Evolutionary conservation across 2,888 invertebrate species (phyloP), one percentile per base, ranked within the genome.

Genomic region (Alcis repandata): DNA sequence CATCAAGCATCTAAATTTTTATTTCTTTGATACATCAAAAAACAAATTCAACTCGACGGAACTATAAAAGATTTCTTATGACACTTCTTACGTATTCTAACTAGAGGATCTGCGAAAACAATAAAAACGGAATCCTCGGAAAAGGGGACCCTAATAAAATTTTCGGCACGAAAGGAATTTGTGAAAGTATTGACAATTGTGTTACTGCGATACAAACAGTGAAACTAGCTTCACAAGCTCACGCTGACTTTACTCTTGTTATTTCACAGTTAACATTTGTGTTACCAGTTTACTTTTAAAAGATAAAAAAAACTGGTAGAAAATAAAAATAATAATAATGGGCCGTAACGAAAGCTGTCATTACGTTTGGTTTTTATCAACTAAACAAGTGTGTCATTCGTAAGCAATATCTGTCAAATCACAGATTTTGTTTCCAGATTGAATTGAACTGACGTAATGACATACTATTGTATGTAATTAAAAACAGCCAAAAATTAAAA

Each of bases 1-100:
- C 22, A 22, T 41, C 41, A 54, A 15, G 17, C 27, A 45, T 27
- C 53, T 43, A 57, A 46, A 45, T 20, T 43, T 19, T 17, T 57
- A 57, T 46, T 36, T 38, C 32, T 32, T 36, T 36, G 27, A 49
- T 43, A 32, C 32, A 17, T 43, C 45, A 38, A 38, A 33, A 45
- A 60, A 41, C 41, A 51, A 59, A 59, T 41, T 38, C 43, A n/a
- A 20, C 40, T 32, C 27, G 13, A 45, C 45, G 20, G 41, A 51
- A 53, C 56, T 41, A 56, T 61, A 61, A 63, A 49, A 57, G 40
- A 51, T 60, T 59, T 45, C 41, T 36, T 27, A 38, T 11, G 40
- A 48, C 57, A 59, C 58, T 48, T 32, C n/a, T 64, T 54, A 51
- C 57, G 64, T 65, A 59, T 60, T 65, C 56, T 27, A 45, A 52